A percentile compares a stretch with the other conserved stretches of the same genome.
These are phyloP conservation scores for Polylopha cassiicola DNA, from an alignment of 2,888 invertebrate genomes.

Conservation along the genomic window DNA sequence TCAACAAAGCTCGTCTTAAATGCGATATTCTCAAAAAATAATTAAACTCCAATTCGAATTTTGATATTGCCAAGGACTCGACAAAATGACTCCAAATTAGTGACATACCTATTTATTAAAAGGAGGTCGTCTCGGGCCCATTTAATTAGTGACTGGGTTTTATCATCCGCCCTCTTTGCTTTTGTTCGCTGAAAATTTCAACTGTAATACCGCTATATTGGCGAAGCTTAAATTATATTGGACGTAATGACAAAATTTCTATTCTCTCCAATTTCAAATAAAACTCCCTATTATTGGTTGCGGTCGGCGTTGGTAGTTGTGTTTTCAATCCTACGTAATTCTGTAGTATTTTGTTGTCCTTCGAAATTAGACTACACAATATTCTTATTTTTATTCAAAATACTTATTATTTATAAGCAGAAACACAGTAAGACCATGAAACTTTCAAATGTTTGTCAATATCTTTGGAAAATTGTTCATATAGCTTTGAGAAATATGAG, in stretches of 20 bases:
- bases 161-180: conserved; percentile 66
- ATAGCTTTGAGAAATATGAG: too few relatives aligned
- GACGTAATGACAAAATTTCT: conserved; percentile 43
- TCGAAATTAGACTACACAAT: too few relatives aligned
- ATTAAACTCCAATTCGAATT: conserved; percentile 53
- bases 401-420: too few relatives aligned
- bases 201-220: conserved; percentile 60
- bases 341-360: too few relatives aligned
- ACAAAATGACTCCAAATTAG: conserved; percentile 66
- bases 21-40: conserved; percentile 25
- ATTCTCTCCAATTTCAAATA: conserved; percentile 22
- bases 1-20: conserved; percentile 10
- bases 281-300: conserved; percentile 4
- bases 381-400: too few relatives aligned
- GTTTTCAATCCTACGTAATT: too few relatives aligned
- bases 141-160: conserved; percentile 75
- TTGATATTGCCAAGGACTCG: conserved; percentile 51
- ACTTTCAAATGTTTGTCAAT: too few relatives aligned
- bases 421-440: too few relatives aligned
- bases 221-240: conserved; percentile 65
- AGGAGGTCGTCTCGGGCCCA: conserved; percentile 63
- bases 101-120: conserved; percentile 74
- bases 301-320: too few relatives aligned
- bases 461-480: too few relatives aligned
- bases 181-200: conserved; percentile 60